phyloP scores from a whole-genome alignment of 2,797 vertebrate species.

The Phoxinus dragarum region DNA sequence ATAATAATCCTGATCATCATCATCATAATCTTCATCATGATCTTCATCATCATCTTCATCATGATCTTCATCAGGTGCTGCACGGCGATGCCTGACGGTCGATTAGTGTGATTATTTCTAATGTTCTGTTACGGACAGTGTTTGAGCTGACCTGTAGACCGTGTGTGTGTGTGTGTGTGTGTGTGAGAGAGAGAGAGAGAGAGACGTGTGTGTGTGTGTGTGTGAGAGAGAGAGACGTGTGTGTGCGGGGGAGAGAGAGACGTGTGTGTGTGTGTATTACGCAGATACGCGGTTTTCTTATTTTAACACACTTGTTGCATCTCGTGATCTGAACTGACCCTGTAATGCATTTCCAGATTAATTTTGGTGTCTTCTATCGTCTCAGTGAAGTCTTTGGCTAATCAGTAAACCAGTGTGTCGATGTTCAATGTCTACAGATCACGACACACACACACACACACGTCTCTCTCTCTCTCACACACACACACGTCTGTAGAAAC shows the following conservation, averaged over 20 bases:
- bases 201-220: background rate
- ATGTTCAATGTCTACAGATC: too few species aligned
- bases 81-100: too few species aligned
- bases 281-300: too few species aligned
- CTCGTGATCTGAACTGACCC: background rate
- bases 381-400: background rate
- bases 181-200: background rate
- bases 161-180: too few species aligned
- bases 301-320: background rate
- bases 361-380: background rate
- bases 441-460: background rate
- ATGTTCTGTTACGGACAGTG: background rate
- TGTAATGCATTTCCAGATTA: background rate
- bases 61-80: too few species aligned
- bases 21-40: background rate
- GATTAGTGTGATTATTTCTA: too few species aligned
- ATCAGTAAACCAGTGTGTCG: too few species aligned
- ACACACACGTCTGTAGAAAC: background rate
- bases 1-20: too few species aligned
- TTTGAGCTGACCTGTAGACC: background rate
- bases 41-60: too few species aligned
- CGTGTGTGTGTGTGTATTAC: background rate
- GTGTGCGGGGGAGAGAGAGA: too few species aligned
- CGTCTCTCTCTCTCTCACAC: background rate
- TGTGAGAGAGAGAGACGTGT: too few species aligned